Percentiles rank a stretch among this genome's conserved stretches.
Evolutionary conservation across 2,888 invertebrate species (phyloP).

Genomic region (Amiota communis): DNA sequence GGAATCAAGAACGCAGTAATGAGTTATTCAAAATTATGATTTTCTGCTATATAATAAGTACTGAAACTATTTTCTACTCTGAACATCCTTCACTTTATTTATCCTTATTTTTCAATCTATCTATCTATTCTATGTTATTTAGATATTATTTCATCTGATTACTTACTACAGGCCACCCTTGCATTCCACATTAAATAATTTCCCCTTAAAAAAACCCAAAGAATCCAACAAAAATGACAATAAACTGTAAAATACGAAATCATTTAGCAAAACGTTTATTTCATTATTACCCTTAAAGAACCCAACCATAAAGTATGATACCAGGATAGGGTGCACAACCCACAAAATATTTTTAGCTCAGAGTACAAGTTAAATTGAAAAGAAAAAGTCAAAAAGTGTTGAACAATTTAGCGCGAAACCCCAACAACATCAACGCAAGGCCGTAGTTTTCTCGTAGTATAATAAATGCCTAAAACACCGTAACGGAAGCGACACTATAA

Average conservation of each 20-base stretch:
- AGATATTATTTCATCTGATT: no score
- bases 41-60: no score
- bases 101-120: no score
- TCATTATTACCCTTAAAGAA: slow-evolving; percentile 64
- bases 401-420: slow-evolving; percentile 31
- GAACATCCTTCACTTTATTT: no score
- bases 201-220: background rate
- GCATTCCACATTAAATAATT: no score
- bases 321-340: slow-evolving; percentile 28
- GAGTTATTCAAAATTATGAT: no score
- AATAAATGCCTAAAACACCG: slow-evolving; percentile 44
- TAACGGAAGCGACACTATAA: slow-evolving; percentile 55
- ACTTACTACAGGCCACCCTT: no score
- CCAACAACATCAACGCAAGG: slow-evolving; percentile 5
- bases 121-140: no score
- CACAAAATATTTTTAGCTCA: slow-evolving; percentile 28
- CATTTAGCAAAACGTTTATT: slow-evolving; percentile 71
- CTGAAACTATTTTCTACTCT: no score
- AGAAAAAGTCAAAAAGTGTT: slow-evolving; percentile 57
- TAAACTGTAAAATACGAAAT: slow-evolving; percentile 57
- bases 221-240: background rate
- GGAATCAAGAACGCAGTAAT: no score
- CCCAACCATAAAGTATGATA: background rate
- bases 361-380: slow-evolving; percentile 55
- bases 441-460: background rate